Percentiles rank a stretch among this genome's conserved stretches.
phyloP scores from a whole-genome alignment of 2,113 vertebrate genomes.

The Spea bombifrons region DNA sequence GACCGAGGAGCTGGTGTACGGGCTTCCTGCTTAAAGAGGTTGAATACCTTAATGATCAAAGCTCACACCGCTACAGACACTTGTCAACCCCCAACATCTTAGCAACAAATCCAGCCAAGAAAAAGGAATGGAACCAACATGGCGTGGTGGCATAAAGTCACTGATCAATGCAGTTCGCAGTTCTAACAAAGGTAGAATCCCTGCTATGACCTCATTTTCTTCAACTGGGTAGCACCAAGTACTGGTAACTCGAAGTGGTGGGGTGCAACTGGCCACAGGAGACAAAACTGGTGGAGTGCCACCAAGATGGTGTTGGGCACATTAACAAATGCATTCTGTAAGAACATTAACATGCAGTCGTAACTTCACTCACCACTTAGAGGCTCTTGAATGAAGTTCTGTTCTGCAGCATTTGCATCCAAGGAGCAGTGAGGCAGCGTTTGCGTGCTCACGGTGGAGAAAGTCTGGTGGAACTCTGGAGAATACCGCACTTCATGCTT shows the following conservation, averaged over 20 bases:
- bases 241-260: too few relatives aligned
- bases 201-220: too few relatives aligned
- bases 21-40: conserved; percentile 53
- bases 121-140: too few relatives aligned
- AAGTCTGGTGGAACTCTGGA: conserved; percentile 68
- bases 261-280: neutral
- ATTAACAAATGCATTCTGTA: neutral
- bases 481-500: conserved; percentile 71
- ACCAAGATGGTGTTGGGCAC: neutral
- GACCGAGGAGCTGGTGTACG: conserved; percentile 71
- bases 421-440: conserved; percentile 82
- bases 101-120: too few relatives aligned
- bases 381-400: conserved; percentile 67
- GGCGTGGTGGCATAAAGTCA: too few relatives aligned
- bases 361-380: conserved; percentile 68
- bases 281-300: neutral
- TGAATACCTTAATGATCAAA: too few relatives aligned
- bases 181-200: too few relatives aligned
- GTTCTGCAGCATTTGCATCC: conserved; percentile 64
- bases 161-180: too few relatives aligned
- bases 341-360: neutral
- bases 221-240: too few relatives aligned
- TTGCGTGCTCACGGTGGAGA: conserved; percentile 84
- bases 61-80: too few relatives aligned
- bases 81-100: too few relatives aligned